phyloP scores from a whole-genome alignment of 53 echinoderm and acorn worm species.

The Paracentrotus lividus region DNA sequence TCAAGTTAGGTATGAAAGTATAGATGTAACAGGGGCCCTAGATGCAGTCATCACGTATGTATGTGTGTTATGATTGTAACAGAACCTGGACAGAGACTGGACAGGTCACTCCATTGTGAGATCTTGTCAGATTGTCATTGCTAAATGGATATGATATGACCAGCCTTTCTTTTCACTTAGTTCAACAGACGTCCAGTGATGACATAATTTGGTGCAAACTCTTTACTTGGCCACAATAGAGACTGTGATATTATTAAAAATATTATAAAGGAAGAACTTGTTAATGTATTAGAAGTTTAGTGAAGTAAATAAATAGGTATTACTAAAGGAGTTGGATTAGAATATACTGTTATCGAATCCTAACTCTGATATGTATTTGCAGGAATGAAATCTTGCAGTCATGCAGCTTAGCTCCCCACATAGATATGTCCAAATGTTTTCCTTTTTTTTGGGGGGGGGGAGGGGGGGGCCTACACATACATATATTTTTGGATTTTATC shows the following conservation, averaged over 20 bases:
- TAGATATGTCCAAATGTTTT: too few relatives aligned
- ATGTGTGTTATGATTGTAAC: conserved; percentile 40
- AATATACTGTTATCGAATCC: too few relatives aligned
- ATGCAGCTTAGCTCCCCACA: too few relatives aligned
- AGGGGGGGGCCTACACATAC: too few relatives aligned
- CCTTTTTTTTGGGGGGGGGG: neutral
- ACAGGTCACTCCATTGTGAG: conserved; percentile 48
- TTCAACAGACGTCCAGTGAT: neutral
- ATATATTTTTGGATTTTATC: too few relatives aligned
- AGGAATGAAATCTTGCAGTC: too few relatives aligned
- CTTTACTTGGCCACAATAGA: neutral
- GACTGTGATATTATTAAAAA: neutral
- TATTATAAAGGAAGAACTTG: neutral
- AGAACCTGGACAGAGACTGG: conserved; percentile 3
- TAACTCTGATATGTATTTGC: too few relatives aligned
- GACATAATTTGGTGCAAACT: neutral
- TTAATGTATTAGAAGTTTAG: neutral
- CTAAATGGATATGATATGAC: too few relatives aligned
- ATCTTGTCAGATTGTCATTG: too few relatives aligned
- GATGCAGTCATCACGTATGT: neutral
- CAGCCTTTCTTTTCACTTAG: neutral
- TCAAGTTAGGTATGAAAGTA: too few relatives aligned
- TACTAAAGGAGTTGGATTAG: too few relatives aligned
- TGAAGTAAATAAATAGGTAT: neutral
- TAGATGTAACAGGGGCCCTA: too few relatives aligned